Evolutionary conservation across 2,113 vertebrate species (phyloP).

Genomic region (Trichomycterus rosablanca): DNA sequence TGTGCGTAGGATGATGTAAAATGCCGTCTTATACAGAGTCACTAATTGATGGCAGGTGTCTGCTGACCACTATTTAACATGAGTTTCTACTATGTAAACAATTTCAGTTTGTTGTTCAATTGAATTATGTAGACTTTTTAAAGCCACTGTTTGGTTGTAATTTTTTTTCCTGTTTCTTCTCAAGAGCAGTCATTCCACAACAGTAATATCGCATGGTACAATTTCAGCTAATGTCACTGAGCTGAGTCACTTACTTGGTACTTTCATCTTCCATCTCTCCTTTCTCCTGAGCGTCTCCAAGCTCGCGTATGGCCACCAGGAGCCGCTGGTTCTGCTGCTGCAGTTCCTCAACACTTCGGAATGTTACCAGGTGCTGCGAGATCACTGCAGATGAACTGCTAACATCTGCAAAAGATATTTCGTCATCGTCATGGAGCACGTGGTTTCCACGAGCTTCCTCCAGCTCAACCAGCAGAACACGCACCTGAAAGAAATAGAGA

Average conservation of each 20-base stretch:
- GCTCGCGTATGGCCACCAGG: constrained; percentile 82
- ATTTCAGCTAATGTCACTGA: too few relatives aligned
- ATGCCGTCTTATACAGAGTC: too few relatives aligned
- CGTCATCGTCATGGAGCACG: constrained; percentile 79
- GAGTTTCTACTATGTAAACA: too few relatives aligned
- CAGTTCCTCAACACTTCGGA: constrained; percentile 89
- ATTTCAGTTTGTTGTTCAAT: too few relatives aligned
- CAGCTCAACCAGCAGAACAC: constrained; percentile 88
- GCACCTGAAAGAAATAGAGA: constrained; percentile 67
- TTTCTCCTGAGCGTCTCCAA: constrained; percentile 83
- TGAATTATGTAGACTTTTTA: too few relatives aligned
- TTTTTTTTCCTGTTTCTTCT: too few relatives aligned
- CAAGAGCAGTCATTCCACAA: too few relatives aligned
- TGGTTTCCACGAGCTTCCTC: constrained; percentile 95
- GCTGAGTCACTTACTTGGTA: constrained; percentile 68
- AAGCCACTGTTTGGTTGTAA: too few relatives aligned
- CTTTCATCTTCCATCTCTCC: constrained; percentile 81
- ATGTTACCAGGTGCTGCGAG: constrained; percentile 89
- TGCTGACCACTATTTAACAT: too few relatives aligned
- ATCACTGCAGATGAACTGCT: constrained; percentile 95
- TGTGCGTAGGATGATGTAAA: too few relatives aligned
- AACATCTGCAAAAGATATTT: constrained; percentile 82
- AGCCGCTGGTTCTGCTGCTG: constrained; percentile 96
- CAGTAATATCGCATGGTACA: too few relatives aligned
- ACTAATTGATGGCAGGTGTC: too few relatives aligned